A percentile compares a stretch with the other conserved stretches of the same genome.
Conservation (phyloP, 1,140 invertebrate species). For the Nasonia vitripennis region DNA sequence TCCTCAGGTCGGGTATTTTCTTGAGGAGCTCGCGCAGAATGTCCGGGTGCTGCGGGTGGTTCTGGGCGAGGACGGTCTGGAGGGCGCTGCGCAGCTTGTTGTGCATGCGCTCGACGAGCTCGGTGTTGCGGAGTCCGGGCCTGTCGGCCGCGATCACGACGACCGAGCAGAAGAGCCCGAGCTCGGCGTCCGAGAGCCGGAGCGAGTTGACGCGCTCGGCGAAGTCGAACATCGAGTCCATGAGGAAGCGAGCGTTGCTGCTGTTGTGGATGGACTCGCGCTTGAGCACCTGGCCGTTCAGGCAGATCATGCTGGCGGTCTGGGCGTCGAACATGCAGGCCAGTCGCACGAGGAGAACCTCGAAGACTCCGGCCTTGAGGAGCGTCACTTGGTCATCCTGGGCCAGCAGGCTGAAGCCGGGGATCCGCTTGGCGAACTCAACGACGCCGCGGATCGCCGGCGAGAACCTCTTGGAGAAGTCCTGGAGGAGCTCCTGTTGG, state of each 20-base stretch:
- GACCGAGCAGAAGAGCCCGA: constrained; percentile 95
- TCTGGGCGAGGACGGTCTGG: constrained; percentile 90
- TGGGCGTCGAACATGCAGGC: constrained; percentile 95
- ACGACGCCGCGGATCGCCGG: constrained; percentile 97
- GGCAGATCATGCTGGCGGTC: constrained; percentile 92
- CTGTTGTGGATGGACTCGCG: constrained; percentile 92
- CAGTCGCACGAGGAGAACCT: constrained; percentile 92
- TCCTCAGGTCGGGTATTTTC: constrained; percentile 95
- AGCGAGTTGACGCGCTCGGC: constrained; percentile 94
- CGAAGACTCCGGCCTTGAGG: constrained; percentile 96
- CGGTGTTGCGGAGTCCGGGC: constrained; percentile 92
- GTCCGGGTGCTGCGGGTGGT: constrained; percentile 86
- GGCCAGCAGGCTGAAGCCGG: constrained; percentile 94
- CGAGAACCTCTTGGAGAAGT: constrained; percentile 95
- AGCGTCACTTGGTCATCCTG: constrained; percentile 98
- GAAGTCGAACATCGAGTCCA: constrained; percentile 98
- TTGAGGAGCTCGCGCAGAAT: constrained; percentile 92
- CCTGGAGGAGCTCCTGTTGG: constrained; percentile 87
- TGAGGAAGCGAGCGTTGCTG: constrained; percentile 93
- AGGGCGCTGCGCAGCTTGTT: constrained; percentile 89
- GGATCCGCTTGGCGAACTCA: constrained; percentile 97
- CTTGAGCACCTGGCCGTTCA: constrained; percentile 93
- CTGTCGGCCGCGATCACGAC: constrained; percentile 95
- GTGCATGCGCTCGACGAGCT: constrained; percentile 95
- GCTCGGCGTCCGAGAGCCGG: constrained; percentile 92